These are phyloP conservation scores for Phrynocephalus forsythii DNA, from an alignment of 2,797 vertebrate genomes.

Conservation along the genomic window DNA sequence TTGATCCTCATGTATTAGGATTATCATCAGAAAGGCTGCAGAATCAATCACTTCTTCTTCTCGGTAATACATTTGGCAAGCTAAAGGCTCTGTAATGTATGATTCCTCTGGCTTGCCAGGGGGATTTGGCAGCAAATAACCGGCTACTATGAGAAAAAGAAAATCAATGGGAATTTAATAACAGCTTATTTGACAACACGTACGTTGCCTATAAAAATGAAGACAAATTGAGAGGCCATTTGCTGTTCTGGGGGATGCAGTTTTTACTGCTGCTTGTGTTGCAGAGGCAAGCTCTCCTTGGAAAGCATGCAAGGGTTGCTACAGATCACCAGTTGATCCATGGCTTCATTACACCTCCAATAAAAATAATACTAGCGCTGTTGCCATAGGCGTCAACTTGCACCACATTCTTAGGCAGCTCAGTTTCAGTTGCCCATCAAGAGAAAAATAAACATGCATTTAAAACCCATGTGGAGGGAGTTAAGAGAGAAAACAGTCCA, in stretches of 20 bases:
- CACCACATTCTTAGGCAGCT: conserved; percentile 23
- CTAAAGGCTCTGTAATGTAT: conserved; percentile 13
- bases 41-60: conserved; percentile 5
- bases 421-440: conserved; percentile 16
- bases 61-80: conserved; percentile 9
- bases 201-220: not conserved
- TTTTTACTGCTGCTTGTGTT: conserved; percentile 47
- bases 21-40: not conserved
- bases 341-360: conserved; percentile 28
- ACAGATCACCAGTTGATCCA: conserved; percentile 8
- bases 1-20: not conserved
- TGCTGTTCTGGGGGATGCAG: not conserved
- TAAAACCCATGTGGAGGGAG: not conserved
- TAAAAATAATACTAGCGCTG: conserved; percentile 41
- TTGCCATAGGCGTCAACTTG: conserved; percentile 39
- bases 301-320: conserved; percentile 12
- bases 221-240: not conserved
- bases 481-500: not conserved
- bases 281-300: conserved; percentile 17
- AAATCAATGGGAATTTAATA: conserved; percentile 33
- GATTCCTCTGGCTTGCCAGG: not conserved
- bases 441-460: conserved; percentile 20
- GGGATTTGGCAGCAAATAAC: conserved; percentile 28
- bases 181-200: conserved; percentile 32
- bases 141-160: not conserved